Evolutionary conservation across 2,113 vertebrate genomes (phyloP).

Genomic region (Esox niger): DNA sequence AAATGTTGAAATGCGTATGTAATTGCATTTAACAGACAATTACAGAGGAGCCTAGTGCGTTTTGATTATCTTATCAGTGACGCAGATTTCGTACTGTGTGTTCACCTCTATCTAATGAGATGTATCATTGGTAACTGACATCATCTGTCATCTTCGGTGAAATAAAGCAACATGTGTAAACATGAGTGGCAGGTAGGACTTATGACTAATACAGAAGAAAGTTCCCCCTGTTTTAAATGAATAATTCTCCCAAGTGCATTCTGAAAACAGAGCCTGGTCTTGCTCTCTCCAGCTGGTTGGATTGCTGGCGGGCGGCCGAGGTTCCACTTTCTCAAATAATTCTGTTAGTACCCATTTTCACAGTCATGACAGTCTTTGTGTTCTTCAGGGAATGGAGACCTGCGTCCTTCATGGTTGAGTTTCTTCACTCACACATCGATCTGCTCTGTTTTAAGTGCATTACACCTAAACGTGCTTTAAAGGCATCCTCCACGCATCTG

Average conservation of each 20-base stretch:
- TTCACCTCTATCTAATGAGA: neutral
- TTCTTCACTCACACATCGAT: slow-evolving; percentile 39
- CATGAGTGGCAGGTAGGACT: neutral
- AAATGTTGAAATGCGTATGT: too few species aligned
- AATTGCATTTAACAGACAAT: too few species aligned
- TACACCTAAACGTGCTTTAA: slow-evolving; percentile 35
- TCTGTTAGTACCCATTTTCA: slow-evolving; percentile 56
- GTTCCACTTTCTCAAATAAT: slow-evolving; percentile 67
- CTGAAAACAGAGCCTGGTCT: slow-evolving; percentile 16
- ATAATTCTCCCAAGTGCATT: slow-evolving; percentile 4
- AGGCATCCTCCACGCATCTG: neutral
- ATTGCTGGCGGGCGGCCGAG: slow-evolving; percentile 59
- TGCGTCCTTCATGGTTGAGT: slow-evolving; percentile 54
- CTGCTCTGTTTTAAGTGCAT: slow-evolving; percentile 55
- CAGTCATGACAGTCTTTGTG: slow-evolving; percentile 43
- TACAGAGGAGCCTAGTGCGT: slow-evolving; percentile 23
- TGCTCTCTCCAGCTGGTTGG: too few species aligned
- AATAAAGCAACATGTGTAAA: too few species aligned
- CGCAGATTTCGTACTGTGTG: neutral
- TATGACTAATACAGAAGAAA: neutral
- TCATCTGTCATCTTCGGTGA: too few species aligned
- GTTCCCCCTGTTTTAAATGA: neutral
- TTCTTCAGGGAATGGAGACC: slow-evolving; percentile 45
- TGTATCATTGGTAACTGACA: slow-evolving; percentile 3
- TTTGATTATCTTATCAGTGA: slow-evolving; percentile 3